phyloP scores from a whole-genome alignment of 2,888 invertebrate species.

The Mesorhabditis spiculigera region DNA sequence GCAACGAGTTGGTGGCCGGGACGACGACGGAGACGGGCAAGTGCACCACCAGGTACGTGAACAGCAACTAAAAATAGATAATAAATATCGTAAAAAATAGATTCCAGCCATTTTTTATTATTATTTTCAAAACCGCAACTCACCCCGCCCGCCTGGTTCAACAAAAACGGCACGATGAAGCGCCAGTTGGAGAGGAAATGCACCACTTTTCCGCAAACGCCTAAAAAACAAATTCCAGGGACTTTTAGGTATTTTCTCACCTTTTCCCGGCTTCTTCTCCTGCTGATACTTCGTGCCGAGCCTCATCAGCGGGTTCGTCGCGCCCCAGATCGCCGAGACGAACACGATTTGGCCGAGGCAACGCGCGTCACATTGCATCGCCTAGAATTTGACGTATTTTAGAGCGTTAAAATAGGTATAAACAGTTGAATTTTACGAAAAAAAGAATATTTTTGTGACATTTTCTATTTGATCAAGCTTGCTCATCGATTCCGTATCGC shows the following conservation, averaged over 20 bases:
- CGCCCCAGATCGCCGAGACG: conserved; percentile 34
- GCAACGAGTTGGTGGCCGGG: conserved; percentile 30
- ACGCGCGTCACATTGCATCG: conserved; percentile 16
- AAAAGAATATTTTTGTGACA: too few species aligned
- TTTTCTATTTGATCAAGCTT: too few species aligned
- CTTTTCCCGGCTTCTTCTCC: too few species aligned
- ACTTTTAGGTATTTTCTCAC: too few species aligned
- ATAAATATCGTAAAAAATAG: neutral
- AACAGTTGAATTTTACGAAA: neutral
- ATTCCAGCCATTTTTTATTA: neutral
- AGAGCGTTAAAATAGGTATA: neutral
- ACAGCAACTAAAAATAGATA: conserved; percentile 21
- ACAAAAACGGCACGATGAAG: neutral
- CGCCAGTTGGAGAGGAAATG: neutral
- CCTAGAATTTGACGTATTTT: neutral
- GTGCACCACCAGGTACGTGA: conserved; percentile 25
- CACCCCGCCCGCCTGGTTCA: neutral
- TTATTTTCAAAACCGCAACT: neutral
- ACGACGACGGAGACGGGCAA: conserved; percentile 33
- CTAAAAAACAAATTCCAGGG: neutral
- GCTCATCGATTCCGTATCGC: too few species aligned
- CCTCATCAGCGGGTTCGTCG: conserved; percentile 34
- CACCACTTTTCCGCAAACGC: neutral
- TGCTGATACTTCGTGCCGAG: conserved; percentile 9
- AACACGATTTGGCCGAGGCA: conserved; percentile 21